Evolutionary conservation across 23 tunicate genomes (phyloP).

Genomic region (Halocynthia aurantium): DNA sequence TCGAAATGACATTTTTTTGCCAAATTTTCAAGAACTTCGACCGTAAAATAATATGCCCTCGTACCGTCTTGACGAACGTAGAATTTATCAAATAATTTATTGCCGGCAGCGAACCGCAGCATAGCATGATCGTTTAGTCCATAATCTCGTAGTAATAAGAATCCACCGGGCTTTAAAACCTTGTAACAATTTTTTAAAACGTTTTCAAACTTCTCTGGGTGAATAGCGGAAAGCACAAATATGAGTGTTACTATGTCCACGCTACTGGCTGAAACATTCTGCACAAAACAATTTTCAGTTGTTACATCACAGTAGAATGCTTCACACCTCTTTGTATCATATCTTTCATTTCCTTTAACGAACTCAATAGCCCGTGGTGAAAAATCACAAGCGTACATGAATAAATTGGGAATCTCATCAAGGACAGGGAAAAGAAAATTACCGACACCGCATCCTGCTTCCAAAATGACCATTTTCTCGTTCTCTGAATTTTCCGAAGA

Average conservation of each 20-base stretch:
- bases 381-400: slow-evolving; percentile 84
- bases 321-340: slow-evolving; percentile 28
- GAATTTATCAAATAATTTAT: slow-evolving; percentile 80
- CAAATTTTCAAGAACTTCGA: slow-evolving; percentile 32
- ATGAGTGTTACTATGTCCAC: slow-evolving; percentile 76
- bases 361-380: slow-evolving; percentile 82
- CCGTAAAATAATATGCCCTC: slow-evolving; percentile 82
- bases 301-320: slow-evolving; percentile 77
- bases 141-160: slow-evolving; percentile 81
- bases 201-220: slow-evolving; percentile 66
- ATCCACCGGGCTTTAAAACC: slow-evolving; percentile 80
- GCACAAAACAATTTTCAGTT: slow-evolving; percentile 15
- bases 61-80: slow-evolving; percentile 98
- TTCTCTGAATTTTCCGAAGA: neutral
- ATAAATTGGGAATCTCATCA: slow-evolving; percentile 42
- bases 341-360: slow-evolving; percentile 61
- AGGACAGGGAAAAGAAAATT: slow-evolving; percentile 91
- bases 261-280: slow-evolving; percentile 32
- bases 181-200: slow-evolving; percentile 58
- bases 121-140: slow-evolving; percentile 95
- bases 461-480: slow-evolving; percentile 25
- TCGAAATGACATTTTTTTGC: slow-evolving; percentile 35
- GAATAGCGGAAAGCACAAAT: slow-evolving; percentile 91
- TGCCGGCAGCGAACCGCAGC: slow-evolving; percentile 81
- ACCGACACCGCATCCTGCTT: slow-evolving; percentile 98